Conservation (phyloP, 2,888 invertebrate species). For the Drosophila greeni region DNA sequence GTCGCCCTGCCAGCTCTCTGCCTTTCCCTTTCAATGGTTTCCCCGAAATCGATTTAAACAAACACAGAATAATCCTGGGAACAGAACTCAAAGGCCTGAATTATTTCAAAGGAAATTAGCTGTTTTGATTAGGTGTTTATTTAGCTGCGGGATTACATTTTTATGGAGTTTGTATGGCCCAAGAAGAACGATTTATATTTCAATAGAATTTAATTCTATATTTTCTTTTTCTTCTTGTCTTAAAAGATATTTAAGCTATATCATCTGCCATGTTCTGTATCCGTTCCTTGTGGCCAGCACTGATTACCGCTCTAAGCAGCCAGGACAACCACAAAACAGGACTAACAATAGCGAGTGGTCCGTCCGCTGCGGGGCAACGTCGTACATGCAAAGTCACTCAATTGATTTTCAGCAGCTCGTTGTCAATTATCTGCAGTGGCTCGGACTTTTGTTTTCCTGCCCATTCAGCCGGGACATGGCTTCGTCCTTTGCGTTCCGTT, state of each 20-base stretch:
- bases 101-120: slow-evolving; percentile 6
- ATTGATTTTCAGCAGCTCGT: slow-evolving; percentile 65
- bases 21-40: neutral
- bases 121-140: slow-evolving; percentile 7
- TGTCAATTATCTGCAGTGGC: slow-evolving; percentile 59
- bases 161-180: neutral
- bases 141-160: neutral
- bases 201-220: neutral
- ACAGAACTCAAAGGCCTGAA: neutral
- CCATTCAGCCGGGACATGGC: slow-evolving; percentile 41
- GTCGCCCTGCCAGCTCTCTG: neutral
- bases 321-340: slow-evolving; percentile 22
- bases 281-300: slow-evolving; percentile 7
- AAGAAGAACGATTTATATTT: neutral
- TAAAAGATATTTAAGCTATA: no score
- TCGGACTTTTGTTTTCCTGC: slow-evolving; percentile 46
- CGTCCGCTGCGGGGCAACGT: slow-evolving; percentile 20
- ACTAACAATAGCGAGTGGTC: slow-evolving; percentile 17
- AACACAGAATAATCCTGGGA: slow-evolving; percentile 1
- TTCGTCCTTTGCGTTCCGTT: slow-evolving; percentile 4
- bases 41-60: slow-evolving; percentile 3
- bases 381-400: slow-evolving; percentile 64
- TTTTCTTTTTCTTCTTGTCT: no score
- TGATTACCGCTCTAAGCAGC: slow-evolving; percentile 17
- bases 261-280: neutral